Evolutionary conservation across 2,888 invertebrate species (phyloP).

Genomic region (Beris morrisii): DNA sequence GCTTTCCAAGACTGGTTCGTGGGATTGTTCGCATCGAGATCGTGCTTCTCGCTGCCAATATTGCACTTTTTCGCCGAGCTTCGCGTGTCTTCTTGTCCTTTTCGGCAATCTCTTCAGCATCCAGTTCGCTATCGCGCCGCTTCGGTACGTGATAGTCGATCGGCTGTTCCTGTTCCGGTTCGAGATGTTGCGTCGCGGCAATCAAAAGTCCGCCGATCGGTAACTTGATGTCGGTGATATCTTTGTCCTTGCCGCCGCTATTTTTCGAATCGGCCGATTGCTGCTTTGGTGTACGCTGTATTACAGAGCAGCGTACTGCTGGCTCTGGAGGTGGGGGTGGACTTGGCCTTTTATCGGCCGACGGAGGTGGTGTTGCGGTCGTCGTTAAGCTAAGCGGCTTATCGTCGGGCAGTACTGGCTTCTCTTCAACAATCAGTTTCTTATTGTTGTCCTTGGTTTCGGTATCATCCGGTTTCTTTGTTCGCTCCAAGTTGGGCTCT

Average conservation of each 20-base stretch:
- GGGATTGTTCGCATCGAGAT: slow-evolving; percentile 61
- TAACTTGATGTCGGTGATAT: slow-evolving; percentile 58
- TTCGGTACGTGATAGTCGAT: slow-evolving; percentile 83
- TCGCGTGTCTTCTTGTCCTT: slow-evolving; percentile 68
- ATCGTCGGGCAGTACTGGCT: slow-evolving; percentile 64
- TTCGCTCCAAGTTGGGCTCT: neutral
- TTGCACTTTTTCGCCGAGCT: slow-evolving; percentile 69
- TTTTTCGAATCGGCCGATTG: slow-evolving; percentile 42
- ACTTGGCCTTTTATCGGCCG: slow-evolving; percentile 55
- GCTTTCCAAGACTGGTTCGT: slow-evolving; percentile 59
- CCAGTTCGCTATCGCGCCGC: slow-evolving; percentile 66
- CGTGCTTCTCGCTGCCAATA: slow-evolving; percentile 59
- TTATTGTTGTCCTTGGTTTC: slow-evolving; percentile 56
- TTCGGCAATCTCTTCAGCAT: slow-evolving; percentile 46
- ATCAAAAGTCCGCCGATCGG: slow-evolving; percentile 49
- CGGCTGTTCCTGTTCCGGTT: slow-evolving; percentile 81
- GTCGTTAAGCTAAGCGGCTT: slow-evolving; percentile 64
- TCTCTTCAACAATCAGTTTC: slow-evolving; percentile 64
- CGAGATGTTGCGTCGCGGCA: slow-evolving; percentile 49
- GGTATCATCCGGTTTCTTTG: neutral
- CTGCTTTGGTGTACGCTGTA: slow-evolving; percentile 72
- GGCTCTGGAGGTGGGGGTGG: slow-evolving; percentile 69
- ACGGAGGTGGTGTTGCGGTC: slow-evolving; percentile 61
- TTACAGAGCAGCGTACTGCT: slow-evolving; percentile 76
- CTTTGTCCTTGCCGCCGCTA: slow-evolving; percentile 49